Base-by-base conservation (phyloP, 2,113 vertebrate species). In the Poeciliopsis retropinna region DNA sequence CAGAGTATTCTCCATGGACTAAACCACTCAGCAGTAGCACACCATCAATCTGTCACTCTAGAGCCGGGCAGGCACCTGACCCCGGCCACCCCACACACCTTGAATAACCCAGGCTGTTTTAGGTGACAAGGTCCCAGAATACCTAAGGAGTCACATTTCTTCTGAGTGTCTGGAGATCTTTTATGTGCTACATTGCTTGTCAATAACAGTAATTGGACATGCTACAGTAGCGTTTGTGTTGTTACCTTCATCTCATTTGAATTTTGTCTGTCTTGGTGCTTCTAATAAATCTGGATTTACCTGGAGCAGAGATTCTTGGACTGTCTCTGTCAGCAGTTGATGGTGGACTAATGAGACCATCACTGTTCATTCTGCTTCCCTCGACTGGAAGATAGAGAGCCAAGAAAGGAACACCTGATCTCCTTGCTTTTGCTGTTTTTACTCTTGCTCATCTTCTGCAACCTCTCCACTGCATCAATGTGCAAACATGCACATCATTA, bases 51-150 rank as follows among this genome's bases (percentile, higher is more conserved):
- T 73, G 75, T 84, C 74, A 88, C 78, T 73, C 47, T 70, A 76
- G 60, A 82, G 72, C 64, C 17, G 11, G 28, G 29, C 72, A 79
- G 81, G 28, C 71, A 80, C 71, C 70, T 64, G 78, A 75, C 72
- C 73, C 6, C n/a, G 32, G 60, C 75, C 67, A n/a, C 62, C 77
- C 80, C 78, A 73, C 80, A 76, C 80, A 80, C 80, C 80, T 88
- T 84, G 77, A 89, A 84, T 77, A 66, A 64, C 65, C 41, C 32
- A n/a, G 25, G 25, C 73, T 73, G 81, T 78, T 76, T 73, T 44
- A 57, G 70, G 73, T 85, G 90, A 83, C 62, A 70, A 51, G 61
- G 78, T 87, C 81, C 83, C 74, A 86, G 88, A 91, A 89, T 91
- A 86, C 87, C 47, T 75, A 72, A 39, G 82, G 83, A 67, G 82